Base-by-base conservation (phyloP, 2,797 vertebrate species). In the Phylloscopus collybita region DNA sequence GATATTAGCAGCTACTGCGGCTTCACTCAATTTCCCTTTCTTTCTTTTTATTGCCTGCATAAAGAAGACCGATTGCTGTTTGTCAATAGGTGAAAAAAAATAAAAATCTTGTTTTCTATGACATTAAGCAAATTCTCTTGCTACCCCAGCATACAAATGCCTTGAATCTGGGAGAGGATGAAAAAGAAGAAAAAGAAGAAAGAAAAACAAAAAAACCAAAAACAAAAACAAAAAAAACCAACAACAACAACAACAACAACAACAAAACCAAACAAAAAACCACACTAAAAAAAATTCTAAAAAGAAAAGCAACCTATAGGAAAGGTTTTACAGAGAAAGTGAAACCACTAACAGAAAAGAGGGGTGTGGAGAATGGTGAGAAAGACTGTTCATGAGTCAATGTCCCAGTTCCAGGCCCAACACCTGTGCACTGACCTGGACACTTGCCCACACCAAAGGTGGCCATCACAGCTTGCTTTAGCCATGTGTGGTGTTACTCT, bases 41-140 rank as follows among this genome's bases (percentile, higher is more conserved):
- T 47, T 60, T 94, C 44, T 76, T 90, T 88, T 86, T 91, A 87
- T 87, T 93, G 60, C 64, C 54, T 94, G 73, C 71, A 69, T 91
- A 85, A 91, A 75, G 36, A 91, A 93, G 64, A 94, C 38, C 38
- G 79, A 87, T 44, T 80, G 59, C 40, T 91, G 11, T 76, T 80
- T 93, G 78, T 71, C 53, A 71, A 73, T n/a, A 80, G 23, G 45
- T 5, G 4, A 50, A 45, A 67, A 74, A 81, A 20, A 17, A 34
- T 34, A 34, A 26, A 30, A 4, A 4, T 36, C 36, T 75, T 50
- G 4, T 75, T 93, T 92, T 78, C 71, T 73, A 19, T 75, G 69
- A 36, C 45, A 80, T 91, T 86, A 90, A 64, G 29, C 21, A n/a
- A 78, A 42, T 27, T 18, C 19, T 89, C 32, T 82, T 50, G 6